Base-by-base conservation (phyloP, 2,113 vertebrate species). In the Perca fluviatilis region DNA sequence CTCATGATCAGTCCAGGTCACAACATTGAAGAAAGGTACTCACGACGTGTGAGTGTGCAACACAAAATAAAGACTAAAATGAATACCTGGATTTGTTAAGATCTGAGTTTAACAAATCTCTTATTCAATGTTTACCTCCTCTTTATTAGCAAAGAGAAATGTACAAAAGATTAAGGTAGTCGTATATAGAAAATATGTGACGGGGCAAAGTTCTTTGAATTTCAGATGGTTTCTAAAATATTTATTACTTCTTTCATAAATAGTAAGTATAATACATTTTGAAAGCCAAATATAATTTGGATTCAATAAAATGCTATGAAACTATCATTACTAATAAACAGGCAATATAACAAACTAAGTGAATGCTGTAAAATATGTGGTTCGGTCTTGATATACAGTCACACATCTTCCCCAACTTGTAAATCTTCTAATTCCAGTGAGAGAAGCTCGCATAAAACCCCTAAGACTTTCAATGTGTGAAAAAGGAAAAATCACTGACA, bases 21-120 rank as follows among this genome's bases (percentile, higher is more conserved):
- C 36, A 72, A 19, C 10, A 60, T 57, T 73, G 11, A 74, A 58
- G 51, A 47, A 25, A 62, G 16, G 21, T 13, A 23, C 54, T 54
- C 47, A 57, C 27, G 5, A 18, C 11, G 36, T 46, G 49, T 33
- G 56, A 3, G 15, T 27, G 60, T 66, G 30, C 53, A 10, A 53
- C 23, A 77, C 23, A 78, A 49, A 74, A 65, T 43, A 75, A 73
- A 84, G 33, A 70, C 54, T 76, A 54, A 49, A 62, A 75, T 47
- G 0, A 71, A 63, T 53, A 60, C 7, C 9, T 56, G 33, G 7
- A 76, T 73, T 77, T 65, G 36, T 58, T 25, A 30, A 25, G 21
- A 23, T n/a, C 3, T 0, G 4, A 56, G 23, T 63, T 16, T 11
- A 43, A n/a, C 6, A 21, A 67, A 71, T 60, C 14, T 49, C 2